phyloP scores from a whole-genome alignment of 2,888 invertebrate species.

The Gibbula magus region DNA sequence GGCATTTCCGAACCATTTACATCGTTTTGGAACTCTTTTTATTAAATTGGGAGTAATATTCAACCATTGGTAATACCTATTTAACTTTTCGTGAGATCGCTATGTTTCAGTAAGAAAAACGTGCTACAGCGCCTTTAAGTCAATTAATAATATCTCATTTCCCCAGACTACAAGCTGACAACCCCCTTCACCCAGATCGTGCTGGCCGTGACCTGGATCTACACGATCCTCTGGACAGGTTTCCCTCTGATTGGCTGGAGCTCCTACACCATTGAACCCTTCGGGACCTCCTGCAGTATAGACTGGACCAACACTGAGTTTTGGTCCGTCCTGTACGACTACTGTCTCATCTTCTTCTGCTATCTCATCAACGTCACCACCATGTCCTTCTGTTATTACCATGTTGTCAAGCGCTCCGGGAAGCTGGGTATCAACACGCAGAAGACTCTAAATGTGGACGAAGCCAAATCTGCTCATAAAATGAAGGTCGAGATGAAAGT shows the following conservation, averaged over 20 bases:
- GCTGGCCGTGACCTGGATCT: conserved; percentile 36
- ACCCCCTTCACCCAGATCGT: conserved; percentile 23
- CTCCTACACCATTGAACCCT: conserved; percentile 45
- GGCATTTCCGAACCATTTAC: too few relatives aligned
- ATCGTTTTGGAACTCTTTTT: too few relatives aligned
- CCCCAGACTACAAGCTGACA: conserved; percentile 35
- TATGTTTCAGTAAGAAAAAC: too few relatives aligned
- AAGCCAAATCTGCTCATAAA: conserved; percentile 20
- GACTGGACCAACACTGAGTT: conserved; percentile 41
- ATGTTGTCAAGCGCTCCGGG: conserved; percentile 23
- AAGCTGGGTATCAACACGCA: neutral
- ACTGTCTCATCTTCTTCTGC: conserved; percentile 38
- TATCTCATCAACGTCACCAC: conserved; percentile 39
- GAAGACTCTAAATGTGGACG: conserved; percentile 13
- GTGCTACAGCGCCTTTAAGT: too few relatives aligned
- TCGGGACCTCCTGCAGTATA: conserved; percentile 50
- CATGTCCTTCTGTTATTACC: conserved; percentile 41
- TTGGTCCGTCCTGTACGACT: conserved; percentile 42
- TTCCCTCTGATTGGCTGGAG: conserved; percentile 48
- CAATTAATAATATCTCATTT: too few relatives aligned
- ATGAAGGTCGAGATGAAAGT: conserved; percentile 27
- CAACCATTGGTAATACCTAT: too few relatives aligned
- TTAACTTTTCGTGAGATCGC: too few relatives aligned
- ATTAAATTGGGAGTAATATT: too few relatives aligned
- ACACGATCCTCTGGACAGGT: conserved; percentile 34